Evolutionary conservation across 2,888 invertebrate genomes (phyloP), one percentile per base, ranked within the genome.

Genomic region (Dryomyza anilis): DNA sequence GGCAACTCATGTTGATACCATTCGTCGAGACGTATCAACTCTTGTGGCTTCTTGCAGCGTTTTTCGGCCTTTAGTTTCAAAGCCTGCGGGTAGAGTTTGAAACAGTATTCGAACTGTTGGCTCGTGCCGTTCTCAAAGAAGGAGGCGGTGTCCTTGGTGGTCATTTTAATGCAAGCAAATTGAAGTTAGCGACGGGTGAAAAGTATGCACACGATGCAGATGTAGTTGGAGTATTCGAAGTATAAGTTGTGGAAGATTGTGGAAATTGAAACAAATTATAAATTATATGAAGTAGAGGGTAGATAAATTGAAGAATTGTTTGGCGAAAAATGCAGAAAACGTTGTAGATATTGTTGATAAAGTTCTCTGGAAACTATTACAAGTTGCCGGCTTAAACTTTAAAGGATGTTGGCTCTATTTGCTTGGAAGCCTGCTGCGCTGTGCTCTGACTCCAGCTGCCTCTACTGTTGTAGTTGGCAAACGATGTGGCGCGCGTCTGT

Each of bases 1-100:
- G 96, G 96, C 76, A 97, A 85, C 85, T 96, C 95, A 88, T 95
- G 94, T 85, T 97, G 96, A 85, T 94, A 96, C 96, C 96, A 96
- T 84, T 94, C 92, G 87, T 96, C 96, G 86, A 96, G 87, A 86
- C 95, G 95, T 85, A 96, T 91, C 81, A 95, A 89, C 85, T 96
- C 96, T 84, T 95, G 95, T 64, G 95, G 93, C 86, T 93, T 96
- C 88, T 95, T 95, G 83, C 89, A 91, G 84, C 92, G 94, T 84
- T 89, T 89, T 84, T 95, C 93, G 70, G 96, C 95, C 86, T 95
- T 96, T 76, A 95, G 85, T 86, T 91, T 90, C 75, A 96, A 87
- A 76, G 94, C 95, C 87, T 95, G 91, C 78, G 95, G 94, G 86
- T 96, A 96, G 80, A 95, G 87, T 86, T 92, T 91, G 81, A 93